Conservation (phyloP, 1,140 invertebrate species). For the Agrypnia vestita region DNA sequence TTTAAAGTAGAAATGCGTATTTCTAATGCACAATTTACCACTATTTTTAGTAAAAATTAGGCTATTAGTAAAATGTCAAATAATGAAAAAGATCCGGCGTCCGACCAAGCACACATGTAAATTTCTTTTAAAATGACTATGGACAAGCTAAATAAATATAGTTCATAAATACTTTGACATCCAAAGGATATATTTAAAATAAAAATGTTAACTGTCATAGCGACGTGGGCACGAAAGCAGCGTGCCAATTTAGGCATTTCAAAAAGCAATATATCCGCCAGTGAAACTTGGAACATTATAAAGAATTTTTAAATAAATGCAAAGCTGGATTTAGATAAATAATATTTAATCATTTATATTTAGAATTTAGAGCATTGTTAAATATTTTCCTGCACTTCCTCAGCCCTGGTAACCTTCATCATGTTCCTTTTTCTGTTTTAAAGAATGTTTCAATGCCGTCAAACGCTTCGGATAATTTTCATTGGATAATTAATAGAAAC, state of each 20-base stretch:
- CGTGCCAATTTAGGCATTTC: conserved; percentile 49
- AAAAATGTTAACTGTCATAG: conserved; percentile 31
- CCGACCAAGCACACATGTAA: background rate
- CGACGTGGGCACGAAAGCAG: conserved; percentile 46
- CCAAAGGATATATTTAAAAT: background rate
- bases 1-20: too few relatives aligned
- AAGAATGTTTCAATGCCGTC: too few relatives aligned
- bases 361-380: background rate
- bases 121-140: background rate
- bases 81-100: conserved; percentile 18
- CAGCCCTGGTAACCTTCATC: conserved; percentile 51
- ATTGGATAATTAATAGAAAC: too few relatives aligned
- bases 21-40: too few relatives aligned
- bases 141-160: background rate
- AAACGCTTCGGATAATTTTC: too few relatives aligned
- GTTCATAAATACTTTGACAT: background rate
- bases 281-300: conserved; percentile 8
- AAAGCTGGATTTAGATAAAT: background rate
- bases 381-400: conserved; percentile 44
- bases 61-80: conserved; percentile 32
- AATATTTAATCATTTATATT: conserved; percentile 1
- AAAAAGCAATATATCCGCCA: too few relatives aligned
- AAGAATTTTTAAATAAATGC: background rate
- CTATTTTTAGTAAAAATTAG: conserved; percentile 37
- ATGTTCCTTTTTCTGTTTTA: too few relatives aligned